Evolutionary conservation across 2,888 invertebrate genomes (phyloP), one percentile per base, ranked within the genome.

Genomic region (Pilophorus perplexus): DNA sequence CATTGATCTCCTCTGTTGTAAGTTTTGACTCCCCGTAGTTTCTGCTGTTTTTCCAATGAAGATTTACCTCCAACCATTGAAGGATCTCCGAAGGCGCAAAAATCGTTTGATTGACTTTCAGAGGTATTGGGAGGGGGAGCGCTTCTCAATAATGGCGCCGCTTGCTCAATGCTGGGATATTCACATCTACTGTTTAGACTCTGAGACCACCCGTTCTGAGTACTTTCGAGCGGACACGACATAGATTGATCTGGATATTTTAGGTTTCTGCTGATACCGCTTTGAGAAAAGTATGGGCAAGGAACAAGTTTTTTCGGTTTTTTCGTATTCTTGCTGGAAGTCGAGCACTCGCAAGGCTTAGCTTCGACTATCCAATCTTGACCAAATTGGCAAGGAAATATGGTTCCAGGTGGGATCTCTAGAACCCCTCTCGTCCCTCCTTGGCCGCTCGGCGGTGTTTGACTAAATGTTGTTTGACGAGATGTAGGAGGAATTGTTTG

Each of bases 351-450:
- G 16, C 52, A 52, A 28, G 14, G 52, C 14, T 55, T n/a, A 12
- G 20, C 55, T 44, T 64, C 52, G 8, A 16, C 16, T 12, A 64
- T 25, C 64, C 64, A 64, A 3, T 38, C 20, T 5, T 18, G 16
- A 20, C 64, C 64, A 16, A 64, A 64, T 20, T 64, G 64, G 22
- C 64, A 64, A 3, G 64, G 52, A 33, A 52, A 64, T 23, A 52
- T 64, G 10, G 52, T 38, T 6, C 64, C 64, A 4, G 64, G 64
- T 2, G 64, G 64, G 14, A 54, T 54, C 6, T 64, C 64, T 12
- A 64, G n/a, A 1, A 52, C 27, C 6, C 64, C 64, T 23, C 14
- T 52, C 38, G 40, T 38, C 4, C 44, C 37, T 2, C 64, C 64
- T 14, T 23, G 4, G n/a, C 38, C 37, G 2, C 50, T 52, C 1